phyloP scores from a whole-genome alignment of 2,888 invertebrate species.

The Rotaria magnacalcarata region DNA sequence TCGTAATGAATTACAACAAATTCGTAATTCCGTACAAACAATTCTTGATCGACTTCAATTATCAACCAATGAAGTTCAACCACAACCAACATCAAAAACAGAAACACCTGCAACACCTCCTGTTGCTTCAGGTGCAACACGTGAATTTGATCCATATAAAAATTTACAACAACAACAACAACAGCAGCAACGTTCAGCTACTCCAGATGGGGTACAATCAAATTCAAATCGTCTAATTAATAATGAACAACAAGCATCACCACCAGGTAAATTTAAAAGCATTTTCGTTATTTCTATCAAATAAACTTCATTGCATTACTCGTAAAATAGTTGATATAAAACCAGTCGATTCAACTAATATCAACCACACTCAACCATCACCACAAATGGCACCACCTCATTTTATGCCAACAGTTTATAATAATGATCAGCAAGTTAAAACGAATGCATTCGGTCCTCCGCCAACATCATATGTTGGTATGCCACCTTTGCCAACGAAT shows the following conservation, averaged over 20 bases:
- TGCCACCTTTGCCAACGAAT: not conserved
- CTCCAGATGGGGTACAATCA: not conserved
- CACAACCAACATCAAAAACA: not conserved
- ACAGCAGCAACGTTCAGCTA: not conserved
- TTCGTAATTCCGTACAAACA: slow-evolving; percentile 66
- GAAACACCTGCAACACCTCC: not conserved
- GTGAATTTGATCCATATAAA: not conserved
- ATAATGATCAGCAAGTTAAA: not conserved
- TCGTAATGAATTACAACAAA: slow-evolving; percentile 59
- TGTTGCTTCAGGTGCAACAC: not conserved
- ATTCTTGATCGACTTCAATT: slow-evolving; percentile 65
- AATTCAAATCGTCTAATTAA: not conserved
- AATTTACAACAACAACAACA: not conserved
- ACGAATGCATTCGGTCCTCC: not conserved
- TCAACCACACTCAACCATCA: not conserved
- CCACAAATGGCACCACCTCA: not conserved
- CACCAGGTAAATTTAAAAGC: not conserved
- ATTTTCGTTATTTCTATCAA: not conserved
- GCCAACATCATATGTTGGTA: not conserved
- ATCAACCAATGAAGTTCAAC: slow-evolving; percentile 43
- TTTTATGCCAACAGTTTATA: not conserved
- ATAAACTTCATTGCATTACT: not conserved
- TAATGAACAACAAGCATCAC: not conserved
- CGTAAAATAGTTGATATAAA: not conserved
- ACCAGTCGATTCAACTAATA: not conserved